A percentile compares a stretch with the other conserved stretches of the same genome.
phyloP scores from a whole-genome alignment of 2,888 invertebrate species.

The Panopea generosa region DNA sequence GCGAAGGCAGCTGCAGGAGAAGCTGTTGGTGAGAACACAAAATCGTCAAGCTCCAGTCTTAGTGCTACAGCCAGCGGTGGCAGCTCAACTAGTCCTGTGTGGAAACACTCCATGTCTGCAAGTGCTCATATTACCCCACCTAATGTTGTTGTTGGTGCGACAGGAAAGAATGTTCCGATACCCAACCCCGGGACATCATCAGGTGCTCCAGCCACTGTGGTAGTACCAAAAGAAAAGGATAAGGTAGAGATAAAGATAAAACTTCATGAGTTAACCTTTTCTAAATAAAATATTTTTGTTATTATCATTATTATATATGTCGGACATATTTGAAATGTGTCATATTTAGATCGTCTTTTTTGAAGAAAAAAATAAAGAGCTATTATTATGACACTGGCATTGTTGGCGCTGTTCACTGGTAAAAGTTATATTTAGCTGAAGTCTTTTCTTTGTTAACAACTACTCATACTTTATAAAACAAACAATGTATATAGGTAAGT shows the following conservation, averaged over 20 bases:
- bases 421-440: too few relatives aligned
- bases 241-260: conserved; percentile 87
- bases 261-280: too few relatives aligned
- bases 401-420: too few relatives aligned
- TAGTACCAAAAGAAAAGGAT: conserved; percentile 86
- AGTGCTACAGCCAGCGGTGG: conserved; percentile 24
- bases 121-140: conserved; percentile 83
- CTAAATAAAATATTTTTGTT: too few relatives aligned
- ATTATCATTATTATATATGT: too few relatives aligned
- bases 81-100: conserved; percentile 53
- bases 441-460: too few relatives aligned
- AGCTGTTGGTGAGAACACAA: not conserved
- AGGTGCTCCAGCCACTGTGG: conserved; percentile 22
- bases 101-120: conserved; percentile 88
- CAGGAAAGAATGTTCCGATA: conserved; percentile 57
- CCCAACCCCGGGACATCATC: conserved; percentile 2
- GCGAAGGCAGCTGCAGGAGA: not conserved
- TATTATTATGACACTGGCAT: too few relatives aligned
- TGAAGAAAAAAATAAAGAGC: too few relatives aligned
- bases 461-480: too few relatives aligned
- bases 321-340: too few relatives aligned
- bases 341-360: too few relatives aligned
- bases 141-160: conserved; percentile 83
- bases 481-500: too few relatives aligned
- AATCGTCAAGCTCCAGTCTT: conserved; percentile 8